Evolutionary conservation across 2,113 vertebrate genomes (phyloP).

Genomic region (Gallinago media): DNA sequence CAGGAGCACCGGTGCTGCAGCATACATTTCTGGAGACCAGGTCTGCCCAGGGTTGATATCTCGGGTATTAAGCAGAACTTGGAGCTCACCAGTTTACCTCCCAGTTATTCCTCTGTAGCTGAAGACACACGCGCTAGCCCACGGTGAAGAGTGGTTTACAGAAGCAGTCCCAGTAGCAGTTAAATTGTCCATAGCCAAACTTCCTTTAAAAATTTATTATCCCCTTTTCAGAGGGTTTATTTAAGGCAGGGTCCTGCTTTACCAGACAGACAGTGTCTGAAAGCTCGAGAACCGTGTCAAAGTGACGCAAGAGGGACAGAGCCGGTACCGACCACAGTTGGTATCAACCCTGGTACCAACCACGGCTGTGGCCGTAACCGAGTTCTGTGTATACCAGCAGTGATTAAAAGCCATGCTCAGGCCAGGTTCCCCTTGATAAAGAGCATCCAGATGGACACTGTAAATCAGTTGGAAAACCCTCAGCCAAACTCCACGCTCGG

Average conservation of each 20-base stretch:
- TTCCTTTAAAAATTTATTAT: background rate
- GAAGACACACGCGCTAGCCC: rapidly evolving
- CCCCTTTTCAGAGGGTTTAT: background rate
- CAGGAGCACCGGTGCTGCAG: background rate
- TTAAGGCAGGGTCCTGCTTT: background rate
- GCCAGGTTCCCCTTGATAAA: background rate
- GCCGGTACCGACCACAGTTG: rapidly evolving
- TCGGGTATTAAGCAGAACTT: background rate
- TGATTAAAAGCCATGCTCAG: background rate
- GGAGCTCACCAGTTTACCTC: background rate
- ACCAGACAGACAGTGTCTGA: background rate
- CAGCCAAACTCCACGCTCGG: background rate
- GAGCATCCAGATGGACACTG: slow-evolving; percentile 41
- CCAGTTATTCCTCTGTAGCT: background rate
- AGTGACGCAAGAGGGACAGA: background rate
- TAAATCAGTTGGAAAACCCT: slow-evolving; percentile 45
- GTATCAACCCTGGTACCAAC: background rate
- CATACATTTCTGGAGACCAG: background rate
- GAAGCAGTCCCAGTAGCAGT: background rate
- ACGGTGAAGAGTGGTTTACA: background rate
- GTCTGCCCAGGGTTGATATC: background rate
- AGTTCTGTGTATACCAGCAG: rapidly evolving
- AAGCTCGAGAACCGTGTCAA: background rate
- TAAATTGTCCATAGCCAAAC: background rate
- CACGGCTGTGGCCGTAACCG: rapidly evolving